phyloP scores from a whole-genome alignment of 2,797 vertebrate genomes.

The Myripristis jacobus region DNA sequence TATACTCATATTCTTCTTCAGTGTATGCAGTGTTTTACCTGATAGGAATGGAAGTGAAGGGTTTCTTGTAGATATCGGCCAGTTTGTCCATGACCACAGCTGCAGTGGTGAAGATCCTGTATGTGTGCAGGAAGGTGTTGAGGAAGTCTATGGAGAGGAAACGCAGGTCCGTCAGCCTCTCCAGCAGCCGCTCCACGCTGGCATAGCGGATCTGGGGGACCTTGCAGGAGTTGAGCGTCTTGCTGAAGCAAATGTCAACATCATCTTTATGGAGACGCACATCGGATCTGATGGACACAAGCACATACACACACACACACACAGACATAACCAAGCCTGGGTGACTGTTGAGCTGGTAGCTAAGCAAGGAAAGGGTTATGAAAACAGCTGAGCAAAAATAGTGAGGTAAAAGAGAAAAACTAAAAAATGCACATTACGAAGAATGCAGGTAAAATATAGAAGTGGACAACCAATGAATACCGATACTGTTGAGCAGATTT shows the following conservation, averaged over 20 bases:
- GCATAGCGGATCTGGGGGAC: slow-evolving; percentile 98
- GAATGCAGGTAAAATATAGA: slow-evolving; percentile 22
- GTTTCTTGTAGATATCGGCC: slow-evolving; percentile 95
- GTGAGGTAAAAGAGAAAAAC: slow-evolving; percentile 43
- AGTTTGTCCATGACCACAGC: slow-evolving; percentile 94
- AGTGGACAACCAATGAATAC: slow-evolving; percentile 31
- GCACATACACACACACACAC: slow-evolving; percentile 68
- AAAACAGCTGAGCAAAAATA: slow-evolving; percentile 58
- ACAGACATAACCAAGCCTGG: slow-evolving; percentile 74
- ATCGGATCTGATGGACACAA: slow-evolving; percentile 89
- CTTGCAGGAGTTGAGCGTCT: slow-evolving; percentile 99
- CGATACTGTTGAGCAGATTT: slow-evolving; percentile 10
- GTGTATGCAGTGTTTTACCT: slow-evolving; percentile 81
- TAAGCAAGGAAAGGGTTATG: slow-evolving; percentile 56
- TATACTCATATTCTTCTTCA: slow-evolving; percentile 1
- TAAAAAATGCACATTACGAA: slow-evolving; percentile 37
- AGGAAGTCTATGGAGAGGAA: slow-evolving; percentile 99
- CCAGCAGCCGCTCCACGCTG: slow-evolving; percentile 94
- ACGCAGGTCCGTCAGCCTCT: slow-evolving; percentile 95
- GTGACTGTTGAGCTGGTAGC: slow-evolving; percentile 73
- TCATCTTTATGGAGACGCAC: slow-evolving; percentile 97
- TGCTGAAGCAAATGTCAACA: slow-evolving; percentile 99
- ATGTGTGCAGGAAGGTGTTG: slow-evolving; percentile 98
- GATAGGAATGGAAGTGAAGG: slow-evolving; percentile 96
- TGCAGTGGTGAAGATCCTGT: slow-evolving; percentile 95